Conservation (phyloP, 2,888 invertebrate genomes). For the Spialia ferax region DNA sequence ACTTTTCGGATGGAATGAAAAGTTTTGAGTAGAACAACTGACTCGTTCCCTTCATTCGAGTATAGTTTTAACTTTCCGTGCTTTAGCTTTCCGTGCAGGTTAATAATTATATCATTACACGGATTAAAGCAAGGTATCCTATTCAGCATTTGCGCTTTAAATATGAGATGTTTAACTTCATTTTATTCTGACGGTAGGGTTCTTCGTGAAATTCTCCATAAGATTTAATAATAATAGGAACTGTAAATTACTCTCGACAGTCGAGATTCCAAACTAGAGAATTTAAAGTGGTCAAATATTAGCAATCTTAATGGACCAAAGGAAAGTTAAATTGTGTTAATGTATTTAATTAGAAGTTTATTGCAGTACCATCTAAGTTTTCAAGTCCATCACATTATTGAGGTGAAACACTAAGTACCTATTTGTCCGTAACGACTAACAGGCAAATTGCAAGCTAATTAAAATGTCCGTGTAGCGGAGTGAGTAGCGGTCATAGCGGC, state of each 20-base stretch:
- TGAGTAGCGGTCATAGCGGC: neutral
- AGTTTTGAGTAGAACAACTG: constrained; percentile 32
- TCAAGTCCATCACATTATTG: neutral
- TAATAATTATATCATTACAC: constrained; percentile 35
- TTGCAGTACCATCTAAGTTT: too few species aligned
- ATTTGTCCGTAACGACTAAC: neutral
- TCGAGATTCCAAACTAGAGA: neutral
- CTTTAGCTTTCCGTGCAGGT: constrained; percentile 33
- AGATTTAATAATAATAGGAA: too few species aligned
- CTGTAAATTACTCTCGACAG: neutral
- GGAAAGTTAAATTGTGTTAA: neutral
- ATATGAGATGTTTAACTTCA: neutral
- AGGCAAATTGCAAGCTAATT: constrained; percentile 10
- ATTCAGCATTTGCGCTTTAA: neutral
- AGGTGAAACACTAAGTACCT: neutral
- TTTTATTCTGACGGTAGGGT: neutral
- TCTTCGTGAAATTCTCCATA: too few species aligned
- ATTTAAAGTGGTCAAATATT: neutral
- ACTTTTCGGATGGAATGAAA: constrained; percentile 41
- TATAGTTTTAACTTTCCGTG: constrained; percentile 38
- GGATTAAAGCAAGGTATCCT: constrained; percentile 12
- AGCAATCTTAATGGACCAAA: neutral
- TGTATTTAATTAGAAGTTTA: too few species aligned
- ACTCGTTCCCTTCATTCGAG: constrained; percentile 31
- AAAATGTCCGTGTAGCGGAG: neutral